phyloP scores from a whole-genome alignment of 2,888 invertebrate species.

The Ophonus ardosiacus region DNA sequence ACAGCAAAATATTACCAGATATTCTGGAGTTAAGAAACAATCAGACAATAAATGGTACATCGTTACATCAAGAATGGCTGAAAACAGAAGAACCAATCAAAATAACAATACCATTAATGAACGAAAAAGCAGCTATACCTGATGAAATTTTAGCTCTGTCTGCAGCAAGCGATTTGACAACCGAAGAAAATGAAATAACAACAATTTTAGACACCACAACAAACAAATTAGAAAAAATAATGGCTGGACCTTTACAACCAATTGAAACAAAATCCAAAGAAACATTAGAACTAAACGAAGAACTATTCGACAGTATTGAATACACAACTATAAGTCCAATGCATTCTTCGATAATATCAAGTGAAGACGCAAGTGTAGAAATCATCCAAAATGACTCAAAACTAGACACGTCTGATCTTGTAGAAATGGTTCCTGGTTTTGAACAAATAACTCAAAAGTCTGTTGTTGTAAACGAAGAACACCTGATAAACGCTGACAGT shows the following conservation, averaged over 20 bases:
- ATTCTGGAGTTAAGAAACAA: slow-evolving; percentile 70
- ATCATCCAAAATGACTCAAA: slow-evolving; percentile 57
- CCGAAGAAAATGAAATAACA: slow-evolving; percentile 61
- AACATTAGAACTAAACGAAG: slow-evolving; percentile 57
- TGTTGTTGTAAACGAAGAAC: background rate
- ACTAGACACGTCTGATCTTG: slow-evolving; percentile 68
- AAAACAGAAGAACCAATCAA: slow-evolving; percentile 67
- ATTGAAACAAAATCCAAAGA: slow-evolving; percentile 62
- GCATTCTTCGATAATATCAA: slow-evolving; percentile 69
- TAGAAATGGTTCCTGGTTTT: slow-evolving; percentile 69
- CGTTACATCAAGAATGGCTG: slow-evolving; percentile 70
- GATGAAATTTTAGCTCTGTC: slow-evolving; percentile 69
- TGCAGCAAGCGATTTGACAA: slow-evolving; percentile 68
- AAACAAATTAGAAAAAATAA: slow-evolving; percentile 50
- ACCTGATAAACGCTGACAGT: background rate
- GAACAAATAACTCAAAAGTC: background rate
- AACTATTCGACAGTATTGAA: slow-evolving; percentile 70
- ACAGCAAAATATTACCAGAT: slow-evolving; percentile 71
- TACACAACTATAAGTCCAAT: slow-evolving; percentile 69
- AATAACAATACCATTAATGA: slow-evolving; percentile 66
- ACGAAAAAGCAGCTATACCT: slow-evolving; percentile 69
- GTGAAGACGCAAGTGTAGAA: slow-evolving; percentile 73
- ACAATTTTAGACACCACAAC: slow-evolving; percentile 27
- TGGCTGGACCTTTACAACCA: slow-evolving; percentile 39
- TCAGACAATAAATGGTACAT: slow-evolving; percentile 64